Evolutionary conservation across 1,140 invertebrate genomes (phyloP), one percentile per base, ranked within the genome.

Genomic region (Bombus terrestris): DNA sequence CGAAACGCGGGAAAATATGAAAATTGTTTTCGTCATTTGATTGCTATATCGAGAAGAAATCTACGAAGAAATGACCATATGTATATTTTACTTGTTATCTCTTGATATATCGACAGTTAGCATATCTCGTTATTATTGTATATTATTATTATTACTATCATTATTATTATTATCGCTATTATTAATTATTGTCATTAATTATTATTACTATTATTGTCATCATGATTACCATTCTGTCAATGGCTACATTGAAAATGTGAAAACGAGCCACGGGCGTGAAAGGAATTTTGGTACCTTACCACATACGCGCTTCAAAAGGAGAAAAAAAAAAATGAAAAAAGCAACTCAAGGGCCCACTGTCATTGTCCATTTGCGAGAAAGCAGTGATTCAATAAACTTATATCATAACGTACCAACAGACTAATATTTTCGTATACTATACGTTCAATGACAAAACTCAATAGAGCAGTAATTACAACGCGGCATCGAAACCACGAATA

Each of bases 11-110:
- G 43, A 37, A 88, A 43, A 84, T 82, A 81, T 85, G 72, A 35
- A 85, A 83, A 91, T 89, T 90, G 77, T 66, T 91, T 92, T 89
- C 64, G 87, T 83, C 83, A 89, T 92, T 87, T 86, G 86, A 90
- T 85, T 86, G 83, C 87, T 91, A 89, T 43, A 90, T 89, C 75
- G 88, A 87, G 59, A 84, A 64, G 64, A 84, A 81, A 81, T 74
- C 35, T 47, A 75, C 73, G 75, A 86, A n/a, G 28, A n/a, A 80
- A 89, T 81, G 85, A 82, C 62, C 87, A 87, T 90, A 91, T 94
- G 89, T 93, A 93, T 91, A 93, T 93, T 93, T 94, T 91, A 92
- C 90, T 93, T 93, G 92, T 94, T 94, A 92, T 90, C 89, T 93
- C 89, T 91, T 89, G 84, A 92, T 82, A 53, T 92, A 93, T 92